These are phyloP conservation scores for Nomada lathburiana DNA, from an alignment of 2,888 invertebrate genomes.

Conservation along the genomic window DNA sequence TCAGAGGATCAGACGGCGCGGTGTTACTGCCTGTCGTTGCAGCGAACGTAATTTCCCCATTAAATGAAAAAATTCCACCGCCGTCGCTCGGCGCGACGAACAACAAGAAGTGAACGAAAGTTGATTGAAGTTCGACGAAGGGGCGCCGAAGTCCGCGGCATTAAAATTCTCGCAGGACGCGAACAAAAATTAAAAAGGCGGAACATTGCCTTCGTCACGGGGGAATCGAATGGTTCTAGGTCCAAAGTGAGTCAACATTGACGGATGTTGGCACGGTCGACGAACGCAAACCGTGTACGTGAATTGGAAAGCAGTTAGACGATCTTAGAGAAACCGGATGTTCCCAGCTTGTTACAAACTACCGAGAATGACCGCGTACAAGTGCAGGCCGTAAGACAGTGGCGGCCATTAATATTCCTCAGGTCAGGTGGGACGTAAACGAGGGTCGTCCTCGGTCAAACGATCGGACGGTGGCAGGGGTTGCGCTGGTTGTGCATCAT, in stretches of 20 bases:
- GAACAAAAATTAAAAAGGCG: constrained; percentile 13
- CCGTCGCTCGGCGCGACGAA: not conserved
- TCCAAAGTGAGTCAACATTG: constrained; percentile 23
- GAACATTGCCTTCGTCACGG: constrained; percentile 17
- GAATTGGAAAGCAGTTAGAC: constrained; percentile 52
- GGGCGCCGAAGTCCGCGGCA: not conserved
- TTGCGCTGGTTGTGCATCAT: constrained; percentile 74
- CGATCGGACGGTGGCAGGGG: constrained; percentile 39
- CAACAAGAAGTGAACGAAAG: not conserved
- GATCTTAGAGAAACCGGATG: constrained; percentile 21
- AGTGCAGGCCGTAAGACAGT: constrained; percentile 53
- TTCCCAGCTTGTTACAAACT: constrained; percentile 32
- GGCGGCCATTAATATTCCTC: constrained; percentile 78
- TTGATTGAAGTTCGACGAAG: not conserved
- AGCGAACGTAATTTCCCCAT: not conserved
- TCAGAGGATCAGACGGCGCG: constrained; percentile 2
- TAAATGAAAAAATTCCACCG: constrained; percentile 21
- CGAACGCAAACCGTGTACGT: constrained; percentile 10
- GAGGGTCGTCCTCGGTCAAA: constrained; percentile 62
- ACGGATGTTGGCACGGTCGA: not conserved
- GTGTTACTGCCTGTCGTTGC: not conserved
- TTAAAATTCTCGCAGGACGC: constrained; percentile 33
- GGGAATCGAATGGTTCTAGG: constrained; percentile 25
- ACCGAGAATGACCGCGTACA: constrained; percentile 12
- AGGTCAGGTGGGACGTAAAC: constrained; percentile 70